phyloP scores from a whole-genome alignment of 2,113 vertebrate species.

The Macheiramphus alcinus region DNA sequence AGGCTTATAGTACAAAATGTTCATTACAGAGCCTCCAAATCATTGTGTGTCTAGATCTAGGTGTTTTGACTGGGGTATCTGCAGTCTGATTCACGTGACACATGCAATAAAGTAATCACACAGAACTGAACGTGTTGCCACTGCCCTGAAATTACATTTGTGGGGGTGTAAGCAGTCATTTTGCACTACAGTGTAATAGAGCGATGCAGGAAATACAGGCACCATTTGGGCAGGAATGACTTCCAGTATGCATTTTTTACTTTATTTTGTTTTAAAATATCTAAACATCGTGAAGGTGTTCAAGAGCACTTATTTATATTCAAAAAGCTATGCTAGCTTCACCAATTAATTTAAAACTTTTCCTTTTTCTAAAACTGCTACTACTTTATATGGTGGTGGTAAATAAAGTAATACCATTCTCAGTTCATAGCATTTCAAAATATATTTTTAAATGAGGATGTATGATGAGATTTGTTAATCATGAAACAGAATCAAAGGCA shows the following conservation, averaged over 20 bases:
- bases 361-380: neutral
- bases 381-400: neutral
- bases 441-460: constrained; percentile 31
- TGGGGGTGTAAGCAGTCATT: neutral
- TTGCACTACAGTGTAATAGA: neutral
- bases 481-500: neutral
- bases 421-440: constrained; percentile 48
- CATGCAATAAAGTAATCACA: neutral
- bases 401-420: neutral
- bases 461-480: neutral
- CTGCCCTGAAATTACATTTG: constrained; percentile 30
- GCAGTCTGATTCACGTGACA: neutral
- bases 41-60: constrained; percentile 15
- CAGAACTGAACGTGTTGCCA: neutral
- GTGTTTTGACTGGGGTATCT: neutral
- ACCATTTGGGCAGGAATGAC: neutral
- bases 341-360: neutral
- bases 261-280: neutral
- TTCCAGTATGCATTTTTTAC: constrained; percentile 9
- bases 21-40: neutral
- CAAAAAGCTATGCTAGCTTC: neutral
- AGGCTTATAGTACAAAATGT: constrained; percentile 20
- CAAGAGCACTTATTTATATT: neutral
- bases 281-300: constrained; percentile 3
- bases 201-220: neutral